Base-by-base conservation (phyloP, 2,888 invertebrate genomes). In the Pemphredon lugubris region DNA sequence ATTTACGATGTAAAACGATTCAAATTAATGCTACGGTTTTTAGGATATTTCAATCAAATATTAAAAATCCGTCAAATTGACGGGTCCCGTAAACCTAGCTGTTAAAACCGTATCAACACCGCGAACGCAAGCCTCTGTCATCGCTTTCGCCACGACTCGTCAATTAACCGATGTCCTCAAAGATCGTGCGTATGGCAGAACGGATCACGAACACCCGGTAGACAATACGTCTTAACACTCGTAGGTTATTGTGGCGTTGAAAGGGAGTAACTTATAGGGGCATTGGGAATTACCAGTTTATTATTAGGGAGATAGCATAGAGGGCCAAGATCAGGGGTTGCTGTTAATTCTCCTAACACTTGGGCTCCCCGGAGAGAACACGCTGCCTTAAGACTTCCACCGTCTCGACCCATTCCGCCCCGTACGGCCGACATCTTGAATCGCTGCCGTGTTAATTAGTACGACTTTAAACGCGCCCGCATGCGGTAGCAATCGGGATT, bases 241-340 rank as follows among this genome's bases (percentile, higher is more conserved):
- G 84, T 86, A 86, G 87, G 85, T 88, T 86, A 88, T 88, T 87
- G 85, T 82, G 84, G 82, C 81, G 88, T 83, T 86, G 88, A 88
- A 87, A 88, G 87, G 86, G 87, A 88, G 88, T 88, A 88, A 89
- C 83, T 89, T 89, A 89, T 89, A 88, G 88, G 84, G 86, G 89
- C 89, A 89, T 89, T 89, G 89, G 89, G 89, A 89, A 89, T 89
- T 87, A 87, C 87, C 87, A 86, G 89, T 89, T 89, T 89, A 89
- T 89, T 89, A 89, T 89, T 87, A 89, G 87, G 86, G 86, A 89
- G 89, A 89, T 88, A 88, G 87, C 83, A 84, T 77, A 83, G 83
- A 85, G 82, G 83, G 86, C 83, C 82, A 83, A 83, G 87, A 87
- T 87, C 87, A 86, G 84, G 85, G 86, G 86, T 87, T 84, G 84